phyloP scores from a whole-genome alignment of 2,113 vertebrate species.

The Microcebus murinus region DNA sequence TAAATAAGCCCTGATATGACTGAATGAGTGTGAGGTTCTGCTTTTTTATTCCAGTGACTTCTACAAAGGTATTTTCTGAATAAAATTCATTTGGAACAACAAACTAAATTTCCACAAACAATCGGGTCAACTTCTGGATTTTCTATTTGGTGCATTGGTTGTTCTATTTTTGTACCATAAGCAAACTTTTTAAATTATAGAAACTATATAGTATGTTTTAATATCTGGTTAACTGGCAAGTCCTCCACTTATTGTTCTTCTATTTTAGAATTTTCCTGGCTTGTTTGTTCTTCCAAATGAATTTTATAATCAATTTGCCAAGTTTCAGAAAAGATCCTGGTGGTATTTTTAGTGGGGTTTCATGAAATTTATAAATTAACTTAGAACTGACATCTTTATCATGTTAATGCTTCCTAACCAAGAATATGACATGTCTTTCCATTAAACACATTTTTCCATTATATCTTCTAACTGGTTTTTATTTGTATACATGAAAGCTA shows the following conservation, averaged over 20 bases:
- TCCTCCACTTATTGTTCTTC: background rate
- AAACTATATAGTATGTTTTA: background rate
- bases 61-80: background rate
- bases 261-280: background rate
- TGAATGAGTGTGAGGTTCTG: background rate
- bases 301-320: background rate
- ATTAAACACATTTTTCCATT: background rate
- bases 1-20: constrained; percentile 8
- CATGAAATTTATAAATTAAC: background rate
- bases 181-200: background rate
- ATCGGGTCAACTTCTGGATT: background rate
- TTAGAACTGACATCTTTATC: background rate
- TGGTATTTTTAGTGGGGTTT: background rate
- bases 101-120: background rate
- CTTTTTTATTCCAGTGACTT: constrained; percentile 36
- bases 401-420: background rate
- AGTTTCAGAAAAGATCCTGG: background rate
- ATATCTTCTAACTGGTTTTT: background rate
- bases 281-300: background rate
- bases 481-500: background rate
- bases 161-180: background rate
- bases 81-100: background rate
- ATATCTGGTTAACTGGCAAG: background rate
- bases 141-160: background rate
- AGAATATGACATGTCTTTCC: background rate